phyloP scores from a whole-genome alignment of 2,113 vertebrate genomes.

The Xiphias gladius region DNA sequence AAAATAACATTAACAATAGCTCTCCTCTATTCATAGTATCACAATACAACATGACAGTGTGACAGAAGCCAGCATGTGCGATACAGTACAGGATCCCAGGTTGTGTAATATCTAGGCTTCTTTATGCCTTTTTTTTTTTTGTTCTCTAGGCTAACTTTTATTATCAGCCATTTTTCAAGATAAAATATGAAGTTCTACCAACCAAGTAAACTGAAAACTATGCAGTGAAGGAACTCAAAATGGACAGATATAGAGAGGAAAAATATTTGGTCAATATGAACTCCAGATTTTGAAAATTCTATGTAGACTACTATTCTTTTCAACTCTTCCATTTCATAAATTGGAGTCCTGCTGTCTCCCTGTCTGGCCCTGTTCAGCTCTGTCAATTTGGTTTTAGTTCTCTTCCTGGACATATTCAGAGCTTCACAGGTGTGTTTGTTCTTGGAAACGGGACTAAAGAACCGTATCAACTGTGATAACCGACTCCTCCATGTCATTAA shows the following conservation, averaged over 20 bases:
- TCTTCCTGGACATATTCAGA: not conserved
- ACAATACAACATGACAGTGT: too few species aligned
- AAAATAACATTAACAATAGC: too few species aligned
- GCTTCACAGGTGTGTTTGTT: conserved; percentile 5
- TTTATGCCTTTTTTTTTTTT: too few species aligned
- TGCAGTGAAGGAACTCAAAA: not conserved
- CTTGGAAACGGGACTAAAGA: conserved; percentile 10
- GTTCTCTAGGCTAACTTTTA: too few species aligned
- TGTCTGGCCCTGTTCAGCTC: not conserved
- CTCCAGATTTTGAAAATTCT: not conserved
- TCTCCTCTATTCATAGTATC: too few species aligned
- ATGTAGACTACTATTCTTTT: too few species aligned
- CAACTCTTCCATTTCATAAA: not conserved
- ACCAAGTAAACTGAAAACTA: not conserved
- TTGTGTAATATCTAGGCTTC: too few species aligned
- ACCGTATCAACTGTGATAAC: conserved; percentile 28
- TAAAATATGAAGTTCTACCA: too few species aligned
- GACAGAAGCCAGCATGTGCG: too few species aligned
- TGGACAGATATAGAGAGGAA: not conserved
- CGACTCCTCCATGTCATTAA: conserved; percentile 31
- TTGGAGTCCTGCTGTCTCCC: not conserved
- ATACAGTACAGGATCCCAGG: too few species aligned
- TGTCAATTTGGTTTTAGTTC: not conserved
- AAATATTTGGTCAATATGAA: not conserved
- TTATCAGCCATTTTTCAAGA: too few species aligned